A percentile compares a stretch with the other conserved stretches of the same genome.
These are phyloP conservation scores for Sterna hirundo DNA, from an alignment of 2,113 vertebrate genomes.

Conservation along the genomic window DNA sequence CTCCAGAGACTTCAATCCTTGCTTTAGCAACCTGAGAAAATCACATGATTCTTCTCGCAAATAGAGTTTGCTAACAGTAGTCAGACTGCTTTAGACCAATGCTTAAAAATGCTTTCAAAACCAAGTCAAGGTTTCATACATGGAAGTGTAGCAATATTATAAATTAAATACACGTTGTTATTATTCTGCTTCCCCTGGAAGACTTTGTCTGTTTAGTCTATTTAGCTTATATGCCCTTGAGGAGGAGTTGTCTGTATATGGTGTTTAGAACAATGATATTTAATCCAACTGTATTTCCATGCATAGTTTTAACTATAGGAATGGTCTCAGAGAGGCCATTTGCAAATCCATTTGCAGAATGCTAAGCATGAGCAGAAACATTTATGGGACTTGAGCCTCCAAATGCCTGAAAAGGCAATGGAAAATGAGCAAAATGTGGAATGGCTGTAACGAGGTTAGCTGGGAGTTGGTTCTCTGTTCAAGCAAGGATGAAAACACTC, in stretches of 20 bases:
- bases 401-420: neutral
- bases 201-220: slow-evolving; percentile 48
- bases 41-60: neutral
- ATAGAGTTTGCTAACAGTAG: neutral
- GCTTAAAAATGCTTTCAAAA: neutral
- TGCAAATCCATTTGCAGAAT: slow-evolving; percentile 9
- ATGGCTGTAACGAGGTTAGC: neutral
- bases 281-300: slow-evolving; percentile 11
- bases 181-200: neutral
- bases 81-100: neutral
- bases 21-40: neutral
- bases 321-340: slow-evolving; percentile 29
- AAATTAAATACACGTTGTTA: neutral
- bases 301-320: neutral
- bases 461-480: neutral
- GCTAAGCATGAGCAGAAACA: neutral
- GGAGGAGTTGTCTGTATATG: neutral
- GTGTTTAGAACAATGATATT: slow-evolving; percentile 5
- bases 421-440: neutral
- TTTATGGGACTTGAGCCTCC: neutral
- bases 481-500: neutral
- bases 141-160: neutral
- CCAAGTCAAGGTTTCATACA: neutral
- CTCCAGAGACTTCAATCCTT: neutral
- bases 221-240: neutral